These are phyloP conservation scores for Chloroceryle aenea DNA, from an alignment of 2,113 vertebrate genomes.

Conservation along the genomic window DNA sequence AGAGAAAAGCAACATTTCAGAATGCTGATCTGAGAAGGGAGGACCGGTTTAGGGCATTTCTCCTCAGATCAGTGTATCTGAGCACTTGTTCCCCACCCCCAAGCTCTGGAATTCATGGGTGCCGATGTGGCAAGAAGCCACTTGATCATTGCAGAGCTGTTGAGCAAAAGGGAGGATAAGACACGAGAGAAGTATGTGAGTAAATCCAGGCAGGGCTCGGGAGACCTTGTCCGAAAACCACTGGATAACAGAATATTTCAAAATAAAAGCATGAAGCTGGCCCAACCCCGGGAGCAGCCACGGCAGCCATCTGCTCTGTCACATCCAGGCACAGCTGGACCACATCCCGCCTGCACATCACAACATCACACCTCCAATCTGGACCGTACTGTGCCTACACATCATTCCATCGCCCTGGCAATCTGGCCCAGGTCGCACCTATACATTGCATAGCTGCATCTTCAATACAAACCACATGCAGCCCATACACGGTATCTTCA, in stretches of 20 bases:
- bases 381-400: neutral
- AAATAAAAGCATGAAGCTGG: neutral
- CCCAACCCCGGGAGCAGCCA: neutral
- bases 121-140: constrained; percentile 45
- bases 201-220: neutral
- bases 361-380: neutral
- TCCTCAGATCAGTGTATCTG: neutral
- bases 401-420: rapidly evolving
- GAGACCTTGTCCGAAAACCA: neutral
- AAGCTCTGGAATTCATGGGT: constrained; percentile 22
- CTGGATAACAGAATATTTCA: neutral
- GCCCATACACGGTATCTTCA: rapidly evolving
- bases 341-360: neutral
- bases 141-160: neutral
- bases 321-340: neutral
- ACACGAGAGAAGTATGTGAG: neutral
- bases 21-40: neutral
- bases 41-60: neutral
- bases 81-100: neutral
- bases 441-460: rapidly evolving
- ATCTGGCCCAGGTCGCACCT: rapidly evolving
- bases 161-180: constrained; percentile 29
- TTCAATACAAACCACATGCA: neutral
- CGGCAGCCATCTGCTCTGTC: neutral
- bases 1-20: neutral